Base-by-base conservation (phyloP, 2,888 invertebrate genomes). In the Dryococelus australis region DNA sequence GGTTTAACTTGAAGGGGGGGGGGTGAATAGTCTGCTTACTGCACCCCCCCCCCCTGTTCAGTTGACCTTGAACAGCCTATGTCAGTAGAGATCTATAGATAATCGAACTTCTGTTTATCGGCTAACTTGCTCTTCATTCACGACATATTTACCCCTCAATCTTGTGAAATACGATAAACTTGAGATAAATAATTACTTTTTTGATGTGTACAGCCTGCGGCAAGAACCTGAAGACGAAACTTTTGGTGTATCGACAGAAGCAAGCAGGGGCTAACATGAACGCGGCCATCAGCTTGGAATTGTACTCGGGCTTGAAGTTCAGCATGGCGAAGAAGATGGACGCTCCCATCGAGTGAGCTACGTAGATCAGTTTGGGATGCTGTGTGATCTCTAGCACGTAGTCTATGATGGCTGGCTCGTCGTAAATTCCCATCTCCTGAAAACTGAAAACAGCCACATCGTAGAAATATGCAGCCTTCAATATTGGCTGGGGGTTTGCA, bases 311-410 rank as follows among this genome's bases (percentile, higher is more conserved):
- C 24, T 16, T 65, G 65, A 65, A 65, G 65, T 65, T 65, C 65
- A 65, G 8, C 65, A 65, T 65, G 65, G 65, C 65, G 20, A 65
- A 65, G 65, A 65, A 65, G 6, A 65, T 65, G 10, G 65, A 8
- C 20, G 13, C 65, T 24, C 65, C 65, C 65, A 65, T 65, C 20
- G 65, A 65, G 65, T 65, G 65, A 24, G 65, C 65, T 24, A 65
- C 20, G 65, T 65, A 65, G 65, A 65, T 65, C 65, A 65, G 65
- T 65, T 65, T 65, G 65, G 65, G 65, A 65, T 65, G 65, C 24
- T 24, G 65, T 8, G 65, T 65, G 65, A 65, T 65, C 65, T 65
- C 16, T 16, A 65, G 20, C 16, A 65, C 65, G 65, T 65, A 65
- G 65, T 65, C 65, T 65, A 65, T 65, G 65, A 65, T 65, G 65